A percentile compares a stretch with the other conserved stretches of the same genome.
These are phyloP conservation scores for Limnephilus auricula DNA, from an alignment of 2,888 invertebrate species.

Conservation along the genomic window DNA sequence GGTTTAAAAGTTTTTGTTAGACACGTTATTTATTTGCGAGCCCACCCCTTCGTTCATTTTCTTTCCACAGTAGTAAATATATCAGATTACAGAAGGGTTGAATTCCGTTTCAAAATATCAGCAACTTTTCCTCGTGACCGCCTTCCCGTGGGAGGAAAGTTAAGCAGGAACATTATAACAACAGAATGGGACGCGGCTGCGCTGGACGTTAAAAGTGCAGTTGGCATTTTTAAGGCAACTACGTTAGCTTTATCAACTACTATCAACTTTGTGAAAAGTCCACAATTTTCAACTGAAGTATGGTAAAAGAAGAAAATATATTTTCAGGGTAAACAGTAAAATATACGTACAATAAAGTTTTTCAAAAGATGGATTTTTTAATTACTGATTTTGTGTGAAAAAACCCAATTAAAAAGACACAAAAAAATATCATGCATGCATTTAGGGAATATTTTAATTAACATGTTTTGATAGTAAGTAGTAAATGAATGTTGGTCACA, in stretches of 20 bases:
- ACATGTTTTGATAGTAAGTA: not conserved
- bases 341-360: not conserved
- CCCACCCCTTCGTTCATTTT: not conserved
- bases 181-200: not conserved
- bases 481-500: not conserved
- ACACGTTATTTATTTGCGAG: not conserved
- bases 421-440: not conserved
- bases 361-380: not conserved
- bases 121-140: constrained; percentile 35
- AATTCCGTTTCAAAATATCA: not conserved
- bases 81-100: not conserved
- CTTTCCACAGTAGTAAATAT: not conserved
- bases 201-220: constrained; percentile 26
- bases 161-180: constrained; percentile 44
- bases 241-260: not conserved
- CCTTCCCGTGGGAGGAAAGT: constrained; percentile 29
- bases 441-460: not conserved
- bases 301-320: not conserved
- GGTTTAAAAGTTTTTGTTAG: not conserved
- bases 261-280: not conserved
- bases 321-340: not conserved
- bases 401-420: not conserved
- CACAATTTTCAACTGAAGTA: not conserved
- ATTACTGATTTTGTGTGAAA: no score
- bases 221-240: constrained; percentile 23